Base-by-base conservation (phyloP, 2,888 invertebrate genomes). In the Papilio protenor region DNA sequence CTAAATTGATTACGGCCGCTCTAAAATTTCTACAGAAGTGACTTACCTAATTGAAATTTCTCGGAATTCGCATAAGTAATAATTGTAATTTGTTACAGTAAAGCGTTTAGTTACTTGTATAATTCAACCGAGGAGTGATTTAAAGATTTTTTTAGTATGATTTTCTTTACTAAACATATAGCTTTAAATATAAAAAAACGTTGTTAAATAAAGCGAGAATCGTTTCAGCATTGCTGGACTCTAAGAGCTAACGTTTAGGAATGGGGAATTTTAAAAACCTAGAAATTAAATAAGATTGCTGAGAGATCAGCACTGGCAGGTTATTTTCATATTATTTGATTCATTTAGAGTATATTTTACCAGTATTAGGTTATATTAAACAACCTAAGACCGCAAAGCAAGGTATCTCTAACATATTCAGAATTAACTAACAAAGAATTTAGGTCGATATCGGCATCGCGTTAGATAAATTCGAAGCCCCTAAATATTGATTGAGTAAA, bases 1-100 rank as follows among this genome's bases (percentile, higher is more conserved):
- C 74, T 69, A 77, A 77, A 77, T 77, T 77, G 74, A 77, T 77
- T 77, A 74, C 77, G 74, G 23, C 59, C 47, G 74, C 70, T 74
- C 59, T 59, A 49, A 77, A 57, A 69, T 77, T 74, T 77, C 77
- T n/a, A 74, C 49, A n/a, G 69, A 74, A 77, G 70, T 49, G 49
- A 57, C 55, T 47, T 5, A 59, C 40, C 57, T 49, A 5, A 59
- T 5, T 59, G 47, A 70, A 73, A 70, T 70, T 59, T 59, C 66
- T 21, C 74, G 69, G 33, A 74, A 59, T 77, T 59, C 33, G 16
- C 47, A 16, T 74, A 73, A 73, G 57, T 57, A 57, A 77, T 73
- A 57, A 66, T 72, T 77, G 73, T 73, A 47, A 21, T 73, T 73
- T 40, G 55, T 52, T 66, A 21, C 73, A 77, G 57, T 77, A 40